phyloP scores from a whole-genome alignment of 2,888 invertebrate species.

The Panzeria rudis region DNA sequence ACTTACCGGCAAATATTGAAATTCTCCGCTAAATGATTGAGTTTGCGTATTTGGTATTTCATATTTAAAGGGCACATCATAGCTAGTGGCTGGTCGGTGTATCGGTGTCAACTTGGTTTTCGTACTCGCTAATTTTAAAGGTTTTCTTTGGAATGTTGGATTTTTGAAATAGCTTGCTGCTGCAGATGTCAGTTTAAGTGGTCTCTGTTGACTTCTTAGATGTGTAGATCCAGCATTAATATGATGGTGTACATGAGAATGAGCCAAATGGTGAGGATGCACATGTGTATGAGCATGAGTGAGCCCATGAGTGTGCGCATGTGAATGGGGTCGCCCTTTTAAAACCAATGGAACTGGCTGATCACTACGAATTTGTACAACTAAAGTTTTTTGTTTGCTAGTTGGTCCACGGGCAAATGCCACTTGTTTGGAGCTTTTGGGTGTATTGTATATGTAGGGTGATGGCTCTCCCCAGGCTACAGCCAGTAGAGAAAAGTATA shows the following conservation, averaged over 20 bases:
- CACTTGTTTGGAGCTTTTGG: conserved; percentile 78
- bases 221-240: conserved; percentile 64
- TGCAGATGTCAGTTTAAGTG: conserved; percentile 74
- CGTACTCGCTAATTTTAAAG: conserved; percentile 79
- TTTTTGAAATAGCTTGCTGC: conserved; percentile 77
- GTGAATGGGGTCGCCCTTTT: conserved; percentile 78
- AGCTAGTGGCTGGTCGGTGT: conserved; percentile 79
- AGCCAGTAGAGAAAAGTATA: conserved; percentile 70
- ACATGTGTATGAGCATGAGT: conserved; percentile 71
- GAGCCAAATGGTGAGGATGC: conserved; percentile 73
- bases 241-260: conserved; percentile 73
- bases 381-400: conserved; percentile 79
- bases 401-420: conserved; percentile 68
- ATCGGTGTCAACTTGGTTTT: conserved; percentile 75
- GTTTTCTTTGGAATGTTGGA: conserved; percentile 77
- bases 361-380: conserved; percentile 83
- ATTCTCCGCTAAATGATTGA: conserved; percentile 71
- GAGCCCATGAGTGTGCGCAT: conserved; percentile 72
- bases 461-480: conserved; percentile 77
- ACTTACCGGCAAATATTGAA: conserved; percentile 80
- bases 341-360: conserved; percentile 81
- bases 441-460: conserved; percentile 78
- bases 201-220: conserved; percentile 63
- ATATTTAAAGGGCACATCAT: conserved; percentile 79
- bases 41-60: conserved; percentile 61